Evolutionary conservation across 2,888 invertebrate species (phyloP), one percentile per base, ranked within the genome.

Genomic region (Epirrhoe alternata): DNA sequence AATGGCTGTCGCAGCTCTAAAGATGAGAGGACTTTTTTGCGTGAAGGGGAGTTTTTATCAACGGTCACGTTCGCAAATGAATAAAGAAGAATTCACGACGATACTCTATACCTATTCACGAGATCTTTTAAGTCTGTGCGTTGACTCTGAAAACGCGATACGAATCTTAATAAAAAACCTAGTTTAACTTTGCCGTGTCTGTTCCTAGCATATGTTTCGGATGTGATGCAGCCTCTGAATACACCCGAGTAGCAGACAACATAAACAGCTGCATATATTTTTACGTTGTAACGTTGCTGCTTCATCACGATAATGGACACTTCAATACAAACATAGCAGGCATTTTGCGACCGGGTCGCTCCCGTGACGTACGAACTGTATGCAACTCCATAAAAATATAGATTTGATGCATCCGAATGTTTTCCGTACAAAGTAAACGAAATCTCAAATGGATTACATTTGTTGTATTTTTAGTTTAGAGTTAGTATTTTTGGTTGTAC

Each of bases 271-370:
- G 71, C 63, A 66, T 66, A 74, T 73, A 78, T 80, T 78, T 81
- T 79, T 79, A 78, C 79, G 75, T 76, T 72, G 75, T 80, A 74
- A 74, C 73, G 63, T 75, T 77, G 73, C 73, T 69, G 78, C 74
- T 84, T 87, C 86, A 87, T 89, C 86, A 86, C 69, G 83, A 84
- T 88, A 89, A 88, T 88, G 88, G 87, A 84, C 79, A 80, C 75
- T 84, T 81, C 83, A 83, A 83, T 84, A 77, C 78, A 78, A 82
- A 80, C 79, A 77, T 72, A 73, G 78, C 79, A 74, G 75, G 68
- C 77, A 76, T 77, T 78, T 76, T 74, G 79, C 76, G 74, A 74
- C 78, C 71, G 75, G 74, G 72, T 69, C 70, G 69, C 70, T 62
- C 68, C 57, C 60, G 52, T 35, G 47, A 66, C 62, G 42, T 56